Evolutionary conservation across 2,888 invertebrate genomes (phyloP).

Genomic region (Nudaria mundana): DNA sequence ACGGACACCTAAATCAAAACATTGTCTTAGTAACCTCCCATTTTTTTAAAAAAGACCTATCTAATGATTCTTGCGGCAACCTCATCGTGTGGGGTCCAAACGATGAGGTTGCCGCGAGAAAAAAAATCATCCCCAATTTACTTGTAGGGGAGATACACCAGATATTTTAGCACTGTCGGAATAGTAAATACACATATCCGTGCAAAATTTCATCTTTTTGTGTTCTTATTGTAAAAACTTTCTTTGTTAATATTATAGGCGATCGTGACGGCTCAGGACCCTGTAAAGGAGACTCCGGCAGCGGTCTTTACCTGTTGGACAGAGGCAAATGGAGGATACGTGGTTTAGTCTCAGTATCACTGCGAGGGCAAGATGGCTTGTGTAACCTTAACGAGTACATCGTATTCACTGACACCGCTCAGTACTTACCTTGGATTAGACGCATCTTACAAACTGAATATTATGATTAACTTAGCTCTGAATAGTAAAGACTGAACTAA

Average conservation of each 20-base stretch:
- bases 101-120: background rate
- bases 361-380: background rate
- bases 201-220: background rate
- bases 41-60: too few relatives aligned
- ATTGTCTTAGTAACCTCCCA: too few relatives aligned
- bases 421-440: slow-evolving; percentile 1
- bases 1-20: too few relatives aligned
- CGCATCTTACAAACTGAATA: slow-evolving; percentile 6
- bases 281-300: slow-evolving; percentile 3
- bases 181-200: too few relatives aligned
- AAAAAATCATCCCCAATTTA: too few relatives aligned
- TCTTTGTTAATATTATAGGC: background rate
- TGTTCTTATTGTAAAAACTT: background rate
- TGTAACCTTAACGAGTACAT: slow-evolving; percentile 4
- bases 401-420: slow-evolving; percentile 4
- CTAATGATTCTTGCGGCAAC: too few relatives aligned
- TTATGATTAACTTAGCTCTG: background rate
- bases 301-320: background rate
- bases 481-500: background rate
- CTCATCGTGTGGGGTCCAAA: too few relatives aligned
- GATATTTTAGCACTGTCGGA: too few relatives aligned
- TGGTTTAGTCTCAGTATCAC: slow-evolving; percentile 1
- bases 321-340: slow-evolving; percentile 1
- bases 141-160: too few relatives aligned
- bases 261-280: background rate